Base-by-base conservation (phyloP, 2,113 vertebrate species). In the Harpagus bidentatus region DNA sequence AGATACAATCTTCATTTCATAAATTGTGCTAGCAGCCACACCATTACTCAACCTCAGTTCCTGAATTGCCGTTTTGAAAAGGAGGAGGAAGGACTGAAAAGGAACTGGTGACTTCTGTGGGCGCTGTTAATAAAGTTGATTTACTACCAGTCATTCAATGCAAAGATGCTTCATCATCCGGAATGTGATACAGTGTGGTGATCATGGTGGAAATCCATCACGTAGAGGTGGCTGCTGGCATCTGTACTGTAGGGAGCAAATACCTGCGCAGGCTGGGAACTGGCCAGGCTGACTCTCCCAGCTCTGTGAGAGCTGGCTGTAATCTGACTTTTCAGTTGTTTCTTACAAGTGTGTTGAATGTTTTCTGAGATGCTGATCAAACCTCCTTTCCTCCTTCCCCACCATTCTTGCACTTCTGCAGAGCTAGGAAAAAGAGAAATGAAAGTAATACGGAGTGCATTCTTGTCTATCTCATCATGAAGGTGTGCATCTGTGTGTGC, bases 191-290 rank as follows among this genome's bases (percentile, higher is more conserved):
- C 65, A 82, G 38, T 74, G 65, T 0, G 0, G 11, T 69, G 56
- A 86, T 88, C 43, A 38, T 82, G 62, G 62, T 79, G 66, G 53
- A 82, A 95, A 95, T 95, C 34, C n/a, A 82, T 97, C 90, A 96
- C 77, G 48, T 56, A 10, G 53, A 94, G 70, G 66, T 43, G 77
- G 38, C n/a, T 94, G 20, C 81, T 96, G 38, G 38, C 77, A 42
- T 79, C 29, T 56, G 21, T 67, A 40, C 14, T 71, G 20, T 19
- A 72, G 52, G 70, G 13, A 85, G 9, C 13, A 91, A 87, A 79
- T 18, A 82, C 23, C 43, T 89, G 11, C 31, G 38, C 50, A 81
- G 90, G 15, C 31, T 66, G 26, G 43, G 29, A 66, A 56, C 8
- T 21, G 14, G 5, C 40, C 77, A 38, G 31, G 8, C 45, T 66